Percentiles rank a stretch among this genome's conserved stretches.
phyloP scores from a whole-genome alignment of 1,140 invertebrate genomes.

The Aphelinus certus region DNA sequence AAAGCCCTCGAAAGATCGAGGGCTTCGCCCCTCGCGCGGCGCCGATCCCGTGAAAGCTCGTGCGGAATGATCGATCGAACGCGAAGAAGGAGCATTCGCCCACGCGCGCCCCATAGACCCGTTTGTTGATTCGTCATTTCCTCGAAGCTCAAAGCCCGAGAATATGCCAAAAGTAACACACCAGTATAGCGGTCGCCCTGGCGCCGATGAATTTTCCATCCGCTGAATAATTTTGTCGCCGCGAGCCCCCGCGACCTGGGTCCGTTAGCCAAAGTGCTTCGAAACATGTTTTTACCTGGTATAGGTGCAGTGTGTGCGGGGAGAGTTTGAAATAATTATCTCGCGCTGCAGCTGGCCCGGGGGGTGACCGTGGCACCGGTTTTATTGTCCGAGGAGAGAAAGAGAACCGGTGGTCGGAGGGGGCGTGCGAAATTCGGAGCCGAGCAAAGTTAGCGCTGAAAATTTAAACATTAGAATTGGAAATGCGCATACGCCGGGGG shows the following conservation, averaged over 20 bases:
- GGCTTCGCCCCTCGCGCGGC: neutral
- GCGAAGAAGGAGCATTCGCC: neutral
- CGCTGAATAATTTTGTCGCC: no score
- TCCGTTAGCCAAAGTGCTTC: neutral
- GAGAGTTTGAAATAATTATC: neutral
- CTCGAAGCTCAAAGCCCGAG: neutral
- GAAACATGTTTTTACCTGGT: neutral
- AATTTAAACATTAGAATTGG: slow-evolving; percentile 13
- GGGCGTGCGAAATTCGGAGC: no score
- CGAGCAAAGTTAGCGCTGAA: slow-evolving; percentile 1
- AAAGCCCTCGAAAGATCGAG: neutral
- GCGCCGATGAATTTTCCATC: no score
- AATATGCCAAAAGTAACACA: slow-evolving; percentile 13
- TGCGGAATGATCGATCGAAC: slow-evolving; percentile 18
- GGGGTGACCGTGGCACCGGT: no score
- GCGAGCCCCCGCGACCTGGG: no score
- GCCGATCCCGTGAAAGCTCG: neutral
- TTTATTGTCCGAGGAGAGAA: no score
- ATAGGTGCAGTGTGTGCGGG: neutral
- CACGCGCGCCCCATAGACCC: neutral
- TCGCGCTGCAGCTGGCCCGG: neutral
- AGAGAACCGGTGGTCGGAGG: no score
- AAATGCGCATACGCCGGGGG: neutral
- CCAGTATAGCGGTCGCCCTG: no score
- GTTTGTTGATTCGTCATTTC: slow-evolving; percentile 27